These are phyloP conservation scores for Jacana jacana DNA, from an alignment of 2,113 vertebrate species.

Conservation along the genomic window DNA sequence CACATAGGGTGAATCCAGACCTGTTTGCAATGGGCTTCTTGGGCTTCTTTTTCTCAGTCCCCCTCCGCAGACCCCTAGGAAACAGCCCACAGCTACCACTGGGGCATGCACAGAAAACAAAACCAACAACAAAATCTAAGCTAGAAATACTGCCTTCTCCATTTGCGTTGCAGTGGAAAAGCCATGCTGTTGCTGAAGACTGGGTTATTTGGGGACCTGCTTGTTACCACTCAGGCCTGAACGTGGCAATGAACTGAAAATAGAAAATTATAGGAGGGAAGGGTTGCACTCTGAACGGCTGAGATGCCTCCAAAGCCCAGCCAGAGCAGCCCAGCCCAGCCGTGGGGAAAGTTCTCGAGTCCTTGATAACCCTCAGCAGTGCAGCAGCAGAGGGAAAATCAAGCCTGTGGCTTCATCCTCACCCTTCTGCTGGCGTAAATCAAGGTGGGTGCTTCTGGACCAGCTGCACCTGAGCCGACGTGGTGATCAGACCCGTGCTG, in stretches of 20 bases:
- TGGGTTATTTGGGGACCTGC: neutral
- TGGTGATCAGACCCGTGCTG: neutral
- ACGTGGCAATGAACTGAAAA: neutral
- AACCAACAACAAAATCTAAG: no score
- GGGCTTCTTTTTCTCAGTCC: neutral
- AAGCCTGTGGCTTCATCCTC: neutral
- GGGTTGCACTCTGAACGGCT: neutral
- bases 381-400: rapidly evolving
- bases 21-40: rapidly evolving
- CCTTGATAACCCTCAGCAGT: neutral
- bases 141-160: neutral
- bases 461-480: neutral
- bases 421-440: rapidly evolving
- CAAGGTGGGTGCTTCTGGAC: neutral
- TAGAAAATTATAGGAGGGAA: neutral
- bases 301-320: neutral
- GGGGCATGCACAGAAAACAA: neutral
- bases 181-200: neutral
- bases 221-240: neutral
- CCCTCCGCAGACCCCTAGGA: neutral
- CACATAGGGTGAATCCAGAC: neutral
- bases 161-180: neutral
- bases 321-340: rapidly evolving
- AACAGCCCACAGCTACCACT: neutral
- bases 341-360: neutral